A percentile compares a stretch with the other conserved stretches of the same genome.
Conservation (phyloP, 2,888 invertebrate genomes). For the Capitulum mitella region DNA sequence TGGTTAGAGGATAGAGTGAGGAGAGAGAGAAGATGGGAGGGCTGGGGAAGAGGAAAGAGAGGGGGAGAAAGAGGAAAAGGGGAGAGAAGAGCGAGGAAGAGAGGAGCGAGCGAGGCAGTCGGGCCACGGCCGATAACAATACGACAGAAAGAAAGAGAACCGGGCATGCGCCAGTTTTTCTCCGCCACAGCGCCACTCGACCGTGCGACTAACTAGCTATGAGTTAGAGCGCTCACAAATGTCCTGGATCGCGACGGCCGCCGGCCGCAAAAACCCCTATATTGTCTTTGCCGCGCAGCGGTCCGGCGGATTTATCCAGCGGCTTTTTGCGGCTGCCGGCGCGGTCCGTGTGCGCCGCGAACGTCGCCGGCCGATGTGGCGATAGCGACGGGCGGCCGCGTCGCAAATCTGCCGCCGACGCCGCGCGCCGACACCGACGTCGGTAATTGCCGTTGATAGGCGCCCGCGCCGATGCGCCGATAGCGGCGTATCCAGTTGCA, state of each 20-base stretch:
- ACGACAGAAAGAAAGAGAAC: background rate
- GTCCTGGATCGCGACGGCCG: background rate
- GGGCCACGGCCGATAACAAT: background rate
- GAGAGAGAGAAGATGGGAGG: too few species aligned
- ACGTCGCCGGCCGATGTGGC: background rate
- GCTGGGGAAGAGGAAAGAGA: too few species aligned
- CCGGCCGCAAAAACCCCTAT: background rate
- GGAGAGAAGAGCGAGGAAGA: background rate
- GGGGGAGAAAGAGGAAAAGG: too few species aligned
- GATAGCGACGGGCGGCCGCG: background rate
- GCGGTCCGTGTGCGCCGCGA: background rate
- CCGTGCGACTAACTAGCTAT: slow-evolving; percentile 3
- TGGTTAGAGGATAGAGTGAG: too few species aligned
- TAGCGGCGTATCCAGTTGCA: background rate
- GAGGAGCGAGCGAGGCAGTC: background rate
- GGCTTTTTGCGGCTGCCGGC: background rate
- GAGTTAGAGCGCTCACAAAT: slow-evolving; percentile 12
- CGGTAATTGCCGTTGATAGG: slow-evolving; percentile 6
- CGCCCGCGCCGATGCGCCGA: background rate
- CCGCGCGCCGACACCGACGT: background rate
- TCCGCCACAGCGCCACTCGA: background rate
- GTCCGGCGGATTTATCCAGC: background rate
- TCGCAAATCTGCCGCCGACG: background rate
- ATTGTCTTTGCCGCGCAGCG: background rate
- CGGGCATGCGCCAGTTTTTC: background rate